Percentiles rank a stretch among this genome's conserved stretches.
Evolutionary conservation across 2,113 vertebrate species (phyloP).

Genomic region (Fregata magnificens): DNA sequence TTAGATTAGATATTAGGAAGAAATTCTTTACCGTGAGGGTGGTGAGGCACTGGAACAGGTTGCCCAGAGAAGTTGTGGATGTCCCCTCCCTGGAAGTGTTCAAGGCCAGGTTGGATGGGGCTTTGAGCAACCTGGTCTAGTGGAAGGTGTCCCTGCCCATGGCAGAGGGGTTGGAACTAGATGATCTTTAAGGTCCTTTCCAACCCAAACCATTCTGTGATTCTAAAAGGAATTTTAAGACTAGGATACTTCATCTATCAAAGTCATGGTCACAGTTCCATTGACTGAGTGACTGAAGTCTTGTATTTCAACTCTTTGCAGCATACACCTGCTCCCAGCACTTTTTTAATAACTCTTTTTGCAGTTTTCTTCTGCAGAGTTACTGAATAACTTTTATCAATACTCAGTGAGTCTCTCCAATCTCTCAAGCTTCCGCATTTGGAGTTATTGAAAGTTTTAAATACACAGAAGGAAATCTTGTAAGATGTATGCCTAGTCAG

Average conservation of each 20-base stretch:
- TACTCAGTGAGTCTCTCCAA: not conserved
- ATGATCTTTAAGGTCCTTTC: not conserved
- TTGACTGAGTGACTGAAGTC: not conserved
- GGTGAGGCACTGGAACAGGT: not conserved
- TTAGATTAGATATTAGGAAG: not conserved
- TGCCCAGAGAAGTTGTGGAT: not conserved
- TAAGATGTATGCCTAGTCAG: not conserved
- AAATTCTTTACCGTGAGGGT: not conserved
- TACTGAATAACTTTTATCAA: not conserved
- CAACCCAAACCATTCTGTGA: not conserved
- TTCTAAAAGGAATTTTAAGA: not conserved
- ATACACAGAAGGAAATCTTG: not conserved
- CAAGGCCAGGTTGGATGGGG: not conserved
- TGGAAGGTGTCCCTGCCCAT: not conserved
- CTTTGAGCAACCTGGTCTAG: not conserved
- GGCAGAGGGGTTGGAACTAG: rapidly evolving
- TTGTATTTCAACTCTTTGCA: not conserved
- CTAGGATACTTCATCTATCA: not conserved
- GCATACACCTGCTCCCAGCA: not conserved
- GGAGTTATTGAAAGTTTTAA: not conserved
- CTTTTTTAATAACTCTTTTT: not conserved
- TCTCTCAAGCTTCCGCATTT: not conserved
- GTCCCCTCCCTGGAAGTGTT: not conserved
- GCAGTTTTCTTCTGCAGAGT: not conserved
- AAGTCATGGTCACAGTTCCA: not conserved